Evolutionary conservation across 2,888 invertebrate species (phyloP).

Genomic region (Cosmia pyralina): DNA sequence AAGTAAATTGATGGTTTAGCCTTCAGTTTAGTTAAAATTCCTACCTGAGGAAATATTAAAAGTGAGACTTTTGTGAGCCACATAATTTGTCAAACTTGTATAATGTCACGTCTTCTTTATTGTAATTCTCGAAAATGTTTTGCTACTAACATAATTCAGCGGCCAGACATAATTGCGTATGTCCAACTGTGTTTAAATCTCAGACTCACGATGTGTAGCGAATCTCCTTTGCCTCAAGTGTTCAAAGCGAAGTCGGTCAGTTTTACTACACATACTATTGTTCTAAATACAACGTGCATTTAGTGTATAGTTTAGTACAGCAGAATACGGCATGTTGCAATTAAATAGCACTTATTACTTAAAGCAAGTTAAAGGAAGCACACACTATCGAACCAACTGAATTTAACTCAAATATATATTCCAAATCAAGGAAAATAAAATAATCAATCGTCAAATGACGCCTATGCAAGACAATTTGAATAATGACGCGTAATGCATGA

Average conservation of each 20-base stretch:
- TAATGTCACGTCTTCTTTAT: not conserved
- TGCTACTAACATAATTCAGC: not conserved
- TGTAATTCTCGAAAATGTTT: slow-evolving; percentile 11
- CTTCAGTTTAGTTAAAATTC: not conserved
- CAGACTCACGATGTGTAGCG: slow-evolving; percentile 29
- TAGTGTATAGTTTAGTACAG: slow-evolving; percentile 2
- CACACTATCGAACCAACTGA: not conserved
- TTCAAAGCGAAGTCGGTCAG: slow-evolving; percentile 28
- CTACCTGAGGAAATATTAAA: not conserved
- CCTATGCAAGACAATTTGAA: not conserved
- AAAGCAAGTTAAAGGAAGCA: not conserved
- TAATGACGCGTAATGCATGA: not conserved
- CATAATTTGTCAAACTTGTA: not conserved
- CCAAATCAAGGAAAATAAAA: not conserved
- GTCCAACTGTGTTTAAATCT: slow-evolving; percentile 26
- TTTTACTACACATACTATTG: slow-evolving; percentile 19
- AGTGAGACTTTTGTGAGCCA: not conserved
- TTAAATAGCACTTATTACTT: not conserved
- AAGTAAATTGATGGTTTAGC: not conserved
- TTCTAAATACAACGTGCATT: slow-evolving; percentile 11
- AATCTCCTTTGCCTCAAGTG: slow-evolving; percentile 18
- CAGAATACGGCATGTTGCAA: not conserved
- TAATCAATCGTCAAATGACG: not conserved
- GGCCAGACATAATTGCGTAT: not conserved
- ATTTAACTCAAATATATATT: not conserved